Evolutionary conservation across 2,888 invertebrate genomes (phyloP), one percentile per base, ranked within the genome.

Genomic region (Folsomia candida): DNA sequence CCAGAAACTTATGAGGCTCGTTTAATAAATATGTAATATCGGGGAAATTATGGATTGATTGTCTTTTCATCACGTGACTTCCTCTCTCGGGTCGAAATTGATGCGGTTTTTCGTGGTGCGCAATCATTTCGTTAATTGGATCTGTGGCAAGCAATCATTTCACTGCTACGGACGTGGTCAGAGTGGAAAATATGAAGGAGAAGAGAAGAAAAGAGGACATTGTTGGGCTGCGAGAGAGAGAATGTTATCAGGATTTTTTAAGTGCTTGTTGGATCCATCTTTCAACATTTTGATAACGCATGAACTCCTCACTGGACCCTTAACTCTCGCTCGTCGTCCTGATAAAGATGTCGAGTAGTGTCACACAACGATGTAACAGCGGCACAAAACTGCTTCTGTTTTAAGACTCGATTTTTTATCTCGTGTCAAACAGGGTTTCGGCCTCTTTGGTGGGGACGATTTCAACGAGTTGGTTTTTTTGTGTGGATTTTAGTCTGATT

Each of bases 21-120:
- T n/a, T n/a, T n/a, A n/a, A n/a, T n/a, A n/a, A n/a, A n/a, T n/a
- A n/a, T n/a, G n/a, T n/a, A n/a, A n/a, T n/a, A n/a, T n/a, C n/a
- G n/a, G n/a, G n/a, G n/a, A n/a, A n/a, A n/a, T n/a, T n/a, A n/a
- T n/a, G n/a, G n/a, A n/a, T 70, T 75, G 75, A 75, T 75, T 75
- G 75, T 75, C 75, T 75, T 75, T 72, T 75, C 75, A 75, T 72
- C 75, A 75, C 75, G 72, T 75, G 4, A 57, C 57, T 47, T 51
- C 51, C 37, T 24, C 22, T 14, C 24, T 64, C 51, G 20, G n/a
- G n/a, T n/a, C 14, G 14, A 37, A 37, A 37, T 37, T 37, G 37
- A n/a, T n/a, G n/a, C n/a, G n/a, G n/a, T 14, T 37, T 37, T 37
- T 37, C 14, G 37, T 37, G 37, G 37, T 37, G 4, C 14, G 14